Conservation (phyloP, 2,113 vertebrate species). For the Psammodynastes pulverulentus region DNA sequence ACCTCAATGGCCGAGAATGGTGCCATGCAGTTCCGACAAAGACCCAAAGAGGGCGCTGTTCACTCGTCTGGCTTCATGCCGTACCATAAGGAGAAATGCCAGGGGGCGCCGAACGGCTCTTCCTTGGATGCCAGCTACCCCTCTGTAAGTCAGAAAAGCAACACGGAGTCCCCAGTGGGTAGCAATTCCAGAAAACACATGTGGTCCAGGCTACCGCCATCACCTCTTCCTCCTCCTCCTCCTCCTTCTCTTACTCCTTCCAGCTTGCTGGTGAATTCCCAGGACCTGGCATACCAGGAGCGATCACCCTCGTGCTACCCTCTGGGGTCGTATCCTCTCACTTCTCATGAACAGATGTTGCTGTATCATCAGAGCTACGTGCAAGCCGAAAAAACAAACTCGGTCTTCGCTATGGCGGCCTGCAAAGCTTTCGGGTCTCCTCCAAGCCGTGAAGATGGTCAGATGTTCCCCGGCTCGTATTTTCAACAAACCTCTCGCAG, state of each 20-base stretch:
- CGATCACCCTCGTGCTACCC: slow-evolving; percentile 62
- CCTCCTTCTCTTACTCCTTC: slow-evolving; percentile 31
- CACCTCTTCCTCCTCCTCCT: slow-evolving; percentile 38
- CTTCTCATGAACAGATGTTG: slow-evolving; percentile 65
- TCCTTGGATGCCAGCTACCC: slow-evolving; percentile 67
- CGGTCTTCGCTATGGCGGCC: slow-evolving; percentile 40
- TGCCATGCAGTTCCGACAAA: slow-evolving; percentile 51
- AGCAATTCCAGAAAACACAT: slow-evolving; percentile 54
- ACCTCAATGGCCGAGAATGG: slow-evolving; percentile 51
- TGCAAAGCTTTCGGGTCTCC: slow-evolving; percentile 42
- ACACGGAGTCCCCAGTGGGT: rapidly evolving
- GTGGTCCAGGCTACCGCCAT: slow-evolving; percentile 61
- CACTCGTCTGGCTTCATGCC: background rate
- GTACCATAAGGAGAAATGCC: slow-evolving; percentile 52
- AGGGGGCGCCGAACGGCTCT: background rate
- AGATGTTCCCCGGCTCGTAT: slow-evolving; percentile 38
- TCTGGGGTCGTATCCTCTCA: slow-evolving; percentile 64
- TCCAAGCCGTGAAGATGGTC: background rate
- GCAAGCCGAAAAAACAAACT: slow-evolving; percentile 62
- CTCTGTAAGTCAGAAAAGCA: slow-evolving; percentile 43
- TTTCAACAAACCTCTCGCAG: slow-evolving; percentile 56
- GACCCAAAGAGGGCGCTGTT: slow-evolving; percentile 59
- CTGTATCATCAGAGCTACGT: slow-evolving; percentile 69
- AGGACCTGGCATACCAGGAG: slow-evolving; percentile 67
- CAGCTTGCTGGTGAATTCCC: slow-evolving; percentile 48